These are phyloP conservation scores for Neotoxoptera formosana DNA, from an alignment of 1,140 invertebrate species.

Conservation along the genomic window DNA sequence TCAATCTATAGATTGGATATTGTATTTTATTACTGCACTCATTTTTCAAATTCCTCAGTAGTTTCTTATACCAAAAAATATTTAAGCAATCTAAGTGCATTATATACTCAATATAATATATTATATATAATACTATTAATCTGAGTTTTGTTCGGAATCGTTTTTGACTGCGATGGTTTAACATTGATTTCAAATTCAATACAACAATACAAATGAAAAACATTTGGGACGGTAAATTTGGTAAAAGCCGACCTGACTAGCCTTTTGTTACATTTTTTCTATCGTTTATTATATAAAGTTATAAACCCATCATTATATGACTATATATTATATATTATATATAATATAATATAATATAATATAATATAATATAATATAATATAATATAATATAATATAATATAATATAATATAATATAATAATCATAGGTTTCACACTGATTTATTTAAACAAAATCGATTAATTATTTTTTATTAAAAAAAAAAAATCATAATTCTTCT, in stretches of 20 bases:
- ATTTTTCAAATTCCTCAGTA: not conserved
- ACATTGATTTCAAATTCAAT: constrained; percentile 11
- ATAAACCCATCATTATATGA: not conserved
- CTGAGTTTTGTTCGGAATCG: not conserved
- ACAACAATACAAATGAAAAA: not conserved
- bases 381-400: too few relatives aligned
- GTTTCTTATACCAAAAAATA: not conserved
- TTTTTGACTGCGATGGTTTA: not conserved
- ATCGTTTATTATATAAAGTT: not conserved
- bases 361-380: not conserved
- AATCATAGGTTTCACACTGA: not conserved
- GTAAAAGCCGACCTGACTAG: not conserved
- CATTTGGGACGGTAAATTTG: too few relatives aligned
- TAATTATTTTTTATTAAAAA: not conserved
- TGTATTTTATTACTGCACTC: not conserved
- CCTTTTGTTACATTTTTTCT: not conserved
- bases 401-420: not conserved
- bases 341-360: not conserved
- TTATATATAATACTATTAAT: not conserved
- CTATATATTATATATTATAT: too few relatives aligned
- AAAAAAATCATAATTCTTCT: not conserved
- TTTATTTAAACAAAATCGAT: not conserved
- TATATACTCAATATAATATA: not conserved
- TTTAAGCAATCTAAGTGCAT: not conserved
- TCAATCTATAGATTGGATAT: not conserved